Base-by-base conservation (phyloP, 23 tunicate species). In the Botrylloides violaceus region DNA sequence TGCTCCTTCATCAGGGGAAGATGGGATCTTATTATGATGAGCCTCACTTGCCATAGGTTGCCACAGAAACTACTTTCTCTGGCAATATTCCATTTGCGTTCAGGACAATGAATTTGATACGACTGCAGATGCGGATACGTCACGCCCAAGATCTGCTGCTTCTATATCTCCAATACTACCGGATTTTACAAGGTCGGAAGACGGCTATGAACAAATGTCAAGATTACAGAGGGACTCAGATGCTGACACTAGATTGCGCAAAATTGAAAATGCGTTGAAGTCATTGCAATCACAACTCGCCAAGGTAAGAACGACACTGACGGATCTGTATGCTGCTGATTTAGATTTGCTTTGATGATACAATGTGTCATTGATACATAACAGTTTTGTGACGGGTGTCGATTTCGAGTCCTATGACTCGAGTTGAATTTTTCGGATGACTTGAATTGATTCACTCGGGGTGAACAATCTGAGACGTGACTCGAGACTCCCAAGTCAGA, bases 181-280 rank as follows among this genome's bases (percentile, higher is more conserved):
- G 18, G 74, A 68, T 23, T 25, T 43, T n/a, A 32, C 29, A 5
- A 37, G 74, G 36, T 68, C 74, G 19, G 74, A 68, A 43, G 74
- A 43, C 58, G 37, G 58, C 37, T 68, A 68, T 22, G 74, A 68
- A 38, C 74, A 39, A 24, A 68, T 68, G 22, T 39, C 58, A 6
- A 39, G 74, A 32, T n/a, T 68, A 43, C 23, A 35, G 6, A 24
- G 56, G 23, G 56, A 39, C 25, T 68, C 74, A 5, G 70, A 64
- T 64, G 70, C 70, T 0, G 58, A 68, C 28, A 5, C 1, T 25
- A 68, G 74, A 43, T 28, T 68, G 18, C 43, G 56, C 4, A 68
- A 68, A 68, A 68, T 68, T 6, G 74, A 68, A 43, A 43, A 68
- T 23, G 74, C 74, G 4, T 28, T 68, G 12, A 68, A 43, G 37